Percentiles rank a stretch among this genome's conserved stretches.
Evolutionary conservation across 2,888 invertebrate species (phyloP).

Genomic region (Pachymerium ferrugineum): DNA sequence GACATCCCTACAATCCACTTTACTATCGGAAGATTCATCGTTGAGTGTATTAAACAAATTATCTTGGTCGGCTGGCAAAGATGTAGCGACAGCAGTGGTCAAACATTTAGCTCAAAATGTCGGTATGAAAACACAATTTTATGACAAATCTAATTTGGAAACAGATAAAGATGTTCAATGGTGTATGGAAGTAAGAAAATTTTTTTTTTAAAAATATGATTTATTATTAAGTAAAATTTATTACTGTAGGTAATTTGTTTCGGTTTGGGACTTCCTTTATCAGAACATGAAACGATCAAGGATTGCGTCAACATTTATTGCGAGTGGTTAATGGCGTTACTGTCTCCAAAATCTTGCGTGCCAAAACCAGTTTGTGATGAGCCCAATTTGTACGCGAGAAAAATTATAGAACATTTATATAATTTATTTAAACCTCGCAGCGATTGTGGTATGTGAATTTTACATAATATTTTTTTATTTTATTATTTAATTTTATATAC

Average conservation of each 20-base stretch:
- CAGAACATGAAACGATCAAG: slow-evolving; percentile 88
- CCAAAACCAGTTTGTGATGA: slow-evolving; percentile 83
- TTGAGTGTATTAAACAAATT: slow-evolving; percentile 68
- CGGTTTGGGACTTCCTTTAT: slow-evolving; percentile 80
- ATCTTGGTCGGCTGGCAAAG: slow-evolving; percentile 63
- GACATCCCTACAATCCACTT: slow-evolving; percentile 48
- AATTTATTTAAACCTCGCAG: slow-evolving; percentile 89
- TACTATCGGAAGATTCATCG: slow-evolving; percentile 47
- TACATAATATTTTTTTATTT: neutral
- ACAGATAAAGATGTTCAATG: slow-evolving; percentile 67
- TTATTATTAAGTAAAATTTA: neutral
- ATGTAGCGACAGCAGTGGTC: slow-evolving; percentile 74
- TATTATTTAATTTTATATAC: neutral
- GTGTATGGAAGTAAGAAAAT: slow-evolving; percentile 66
- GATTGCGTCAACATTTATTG: slow-evolving; percentile 96
- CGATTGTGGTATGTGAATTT: slow-evolving; percentile 53
- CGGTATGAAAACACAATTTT: slow-evolving; percentile 64
- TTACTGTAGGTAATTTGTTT: slow-evolving; percentile 74
- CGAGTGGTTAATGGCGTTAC: slow-evolving; percentile 88
- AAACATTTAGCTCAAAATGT: slow-evolving; percentile 66
- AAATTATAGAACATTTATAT: slow-evolving; percentile 86
- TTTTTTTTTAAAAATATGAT: neutral
- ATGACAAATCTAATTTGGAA: slow-evolving; percentile 74
- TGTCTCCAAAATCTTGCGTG: slow-evolving; percentile 76
- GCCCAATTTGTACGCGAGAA: slow-evolving; percentile 81